Evolutionary conservation across 1,140 invertebrate genomes (phyloP).

Genomic region (Drosophila pandora): DNA sequence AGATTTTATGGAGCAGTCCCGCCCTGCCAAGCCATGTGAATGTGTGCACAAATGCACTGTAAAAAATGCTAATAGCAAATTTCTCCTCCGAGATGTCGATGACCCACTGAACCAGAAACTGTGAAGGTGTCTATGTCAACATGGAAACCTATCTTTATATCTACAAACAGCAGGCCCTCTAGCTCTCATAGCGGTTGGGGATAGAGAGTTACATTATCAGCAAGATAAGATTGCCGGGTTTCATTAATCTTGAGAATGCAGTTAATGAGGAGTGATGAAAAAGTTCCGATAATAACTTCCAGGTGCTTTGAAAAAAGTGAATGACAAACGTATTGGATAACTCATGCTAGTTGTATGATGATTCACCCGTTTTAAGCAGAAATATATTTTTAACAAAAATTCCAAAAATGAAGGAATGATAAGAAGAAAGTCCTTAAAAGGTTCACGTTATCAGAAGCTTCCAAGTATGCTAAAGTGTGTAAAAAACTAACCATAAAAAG

Average conservation of each 20-base stretch:
- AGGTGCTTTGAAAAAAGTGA: no score
- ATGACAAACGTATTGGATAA: not conserved
- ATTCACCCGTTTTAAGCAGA: not conserved
- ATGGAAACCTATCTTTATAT: conserved; percentile 11
- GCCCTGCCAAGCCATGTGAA: not conserved
- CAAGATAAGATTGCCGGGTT: not conserved
- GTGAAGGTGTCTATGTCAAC: conserved; percentile 7
- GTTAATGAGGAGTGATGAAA: not conserved
- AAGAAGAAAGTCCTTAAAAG: not conserved
- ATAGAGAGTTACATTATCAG: not conserved
- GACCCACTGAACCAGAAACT: conserved; percentile 39
- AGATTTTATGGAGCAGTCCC: conserved; percentile 6
- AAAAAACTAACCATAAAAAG: no score
- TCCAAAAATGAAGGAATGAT: no score
- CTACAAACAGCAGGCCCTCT: conserved; percentile 1
- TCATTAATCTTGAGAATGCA: not conserved
- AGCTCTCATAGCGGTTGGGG: not conserved
- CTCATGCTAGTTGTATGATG: not conserved
- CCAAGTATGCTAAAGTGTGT: no score
- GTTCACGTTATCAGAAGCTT: no score
- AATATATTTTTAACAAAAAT: not conserved
- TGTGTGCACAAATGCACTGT: not conserved
- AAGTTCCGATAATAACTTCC: not conserved
- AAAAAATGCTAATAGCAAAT: conserved; percentile 16
- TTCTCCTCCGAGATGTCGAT: conserved; percentile 21